Percentiles rank a stretch among this genome's conserved stretches.
Evolutionary conservation across 2,113 vertebrate genomes (phyloP).

Genomic region (Vidua macroura): DNA sequence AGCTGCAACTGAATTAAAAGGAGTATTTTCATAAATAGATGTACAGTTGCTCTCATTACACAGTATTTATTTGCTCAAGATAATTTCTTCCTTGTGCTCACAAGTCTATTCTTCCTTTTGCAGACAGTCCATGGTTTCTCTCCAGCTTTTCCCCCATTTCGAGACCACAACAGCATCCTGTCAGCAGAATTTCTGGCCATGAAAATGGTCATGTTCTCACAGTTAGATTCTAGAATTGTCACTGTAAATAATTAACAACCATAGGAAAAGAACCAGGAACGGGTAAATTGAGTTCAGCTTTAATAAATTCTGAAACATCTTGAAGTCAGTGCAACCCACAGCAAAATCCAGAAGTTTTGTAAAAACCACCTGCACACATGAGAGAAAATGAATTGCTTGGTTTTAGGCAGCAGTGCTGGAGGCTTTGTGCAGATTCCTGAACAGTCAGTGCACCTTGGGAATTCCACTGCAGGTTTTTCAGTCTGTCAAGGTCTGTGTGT

Average conservation of each 20-base stretch:
- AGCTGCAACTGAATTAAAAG: constrained; percentile 11
- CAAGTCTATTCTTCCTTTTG: not conserved
- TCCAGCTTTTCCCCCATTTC: not conserved
- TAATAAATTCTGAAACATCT: constrained; percentile 30
- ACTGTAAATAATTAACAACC: not conserved
- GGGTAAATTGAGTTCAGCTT: constrained; percentile 27
- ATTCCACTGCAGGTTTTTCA: not conserved
- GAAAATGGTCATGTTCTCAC: not conserved
- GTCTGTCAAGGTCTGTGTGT: not conserved
- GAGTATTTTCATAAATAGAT: not conserved
- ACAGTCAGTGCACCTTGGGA: not conserved
- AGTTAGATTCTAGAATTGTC: not conserved
- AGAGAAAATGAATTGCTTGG: not conserved
- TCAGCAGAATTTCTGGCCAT: not conserved
- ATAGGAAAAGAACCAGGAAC: not conserved
- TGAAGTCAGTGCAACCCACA: constrained; percentile 53
- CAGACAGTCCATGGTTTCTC: not conserved
- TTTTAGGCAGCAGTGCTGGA: constrained; percentile 25
- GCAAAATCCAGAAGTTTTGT: constrained; percentile 10
- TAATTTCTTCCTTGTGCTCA: not conserved
- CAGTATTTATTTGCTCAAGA: not conserved
- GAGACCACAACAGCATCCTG: not conserved
- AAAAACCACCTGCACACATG: not conserved
- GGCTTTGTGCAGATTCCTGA: not conserved
- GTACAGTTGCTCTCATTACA: not conserved